Conservation (phyloP, 2,797 vertebrate species). For the Tamandua tetradactyla region DNA sequence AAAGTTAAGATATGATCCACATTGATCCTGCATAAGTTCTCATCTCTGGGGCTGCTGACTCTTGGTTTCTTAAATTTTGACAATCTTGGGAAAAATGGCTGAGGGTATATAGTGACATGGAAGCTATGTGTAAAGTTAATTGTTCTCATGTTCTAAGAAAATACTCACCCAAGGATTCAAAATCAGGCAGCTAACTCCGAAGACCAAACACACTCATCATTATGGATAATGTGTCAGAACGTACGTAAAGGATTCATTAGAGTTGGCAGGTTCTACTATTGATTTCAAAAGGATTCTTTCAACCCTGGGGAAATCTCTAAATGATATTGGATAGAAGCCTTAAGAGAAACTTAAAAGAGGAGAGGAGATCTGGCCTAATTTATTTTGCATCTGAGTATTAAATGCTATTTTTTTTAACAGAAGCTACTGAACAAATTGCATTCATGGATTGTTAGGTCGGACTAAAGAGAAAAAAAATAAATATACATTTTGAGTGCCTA, state of each 20-base stretch:
- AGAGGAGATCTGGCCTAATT: not conserved
- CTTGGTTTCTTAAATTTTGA: not conserved
- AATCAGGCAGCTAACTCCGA: not conserved
- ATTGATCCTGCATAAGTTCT: not conserved
- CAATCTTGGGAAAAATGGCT: not conserved
- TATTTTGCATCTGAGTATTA: slow-evolving; percentile 7
- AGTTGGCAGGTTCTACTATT: not conserved
- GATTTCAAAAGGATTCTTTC: not conserved
- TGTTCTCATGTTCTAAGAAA: not conserved
- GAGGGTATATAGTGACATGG: not conserved
- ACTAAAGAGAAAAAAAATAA: not conserved
- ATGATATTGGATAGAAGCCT: not conserved
- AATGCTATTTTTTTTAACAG: not conserved
- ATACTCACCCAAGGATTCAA: not conserved
- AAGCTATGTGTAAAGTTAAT: not conserved
- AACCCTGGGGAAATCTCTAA: not conserved
- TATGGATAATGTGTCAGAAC: not conserved
- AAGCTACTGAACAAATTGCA: not conserved
- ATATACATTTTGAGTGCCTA: not conserved
- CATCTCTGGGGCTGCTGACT: not conserved
- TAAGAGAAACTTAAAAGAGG: not conserved
- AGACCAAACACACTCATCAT: not conserved
- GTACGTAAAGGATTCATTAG: not conserved
- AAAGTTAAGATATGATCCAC: not conserved
- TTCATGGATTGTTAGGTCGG: not conserved